A percentile compares a stretch with the other conserved stretches of the same genome.
phyloP scores from a whole-genome alignment of 2,888 invertebrate genomes.

The Ramazzottius varieornatus region DNA sequence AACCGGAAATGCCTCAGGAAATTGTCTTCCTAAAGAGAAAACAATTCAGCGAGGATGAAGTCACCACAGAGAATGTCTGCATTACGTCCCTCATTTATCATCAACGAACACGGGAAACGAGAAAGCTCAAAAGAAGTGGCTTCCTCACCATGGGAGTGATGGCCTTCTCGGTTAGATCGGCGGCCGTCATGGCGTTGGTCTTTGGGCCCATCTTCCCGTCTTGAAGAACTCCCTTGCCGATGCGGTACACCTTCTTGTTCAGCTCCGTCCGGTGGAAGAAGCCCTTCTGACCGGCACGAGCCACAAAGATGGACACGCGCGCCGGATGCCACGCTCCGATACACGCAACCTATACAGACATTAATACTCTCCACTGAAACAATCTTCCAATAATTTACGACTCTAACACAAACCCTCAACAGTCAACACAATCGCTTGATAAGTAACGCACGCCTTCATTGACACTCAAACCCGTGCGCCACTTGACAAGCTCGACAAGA shows the following conservation, averaged over 20 bases:
- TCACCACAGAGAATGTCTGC: slow-evolving; percentile 3
- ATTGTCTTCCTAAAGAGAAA: no score
- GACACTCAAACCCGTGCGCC: no score
- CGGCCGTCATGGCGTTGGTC: slow-evolving; percentile 91
- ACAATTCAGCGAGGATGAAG: slow-evolving; percentile 8
- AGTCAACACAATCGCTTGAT: no score
- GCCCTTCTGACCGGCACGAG: slow-evolving; percentile 98
- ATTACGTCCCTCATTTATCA: slow-evolving; percentile 3
- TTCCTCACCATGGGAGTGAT: slow-evolving; percentile 65
- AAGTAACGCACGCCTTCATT: no score
- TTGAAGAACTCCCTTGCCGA: slow-evolving; percentile 46
- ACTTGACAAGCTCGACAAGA: no score
- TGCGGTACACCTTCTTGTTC: slow-evolving; percentile 98
- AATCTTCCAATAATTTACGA: no score
- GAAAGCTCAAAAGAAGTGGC: background rate
- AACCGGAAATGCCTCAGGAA: no score
- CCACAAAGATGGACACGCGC: slow-evolving; percentile 91
- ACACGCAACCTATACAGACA: no score
- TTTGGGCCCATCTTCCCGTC: slow-evolving; percentile 42
- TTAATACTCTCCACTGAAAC: no score
- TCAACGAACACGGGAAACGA: background rate
- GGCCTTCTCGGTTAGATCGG: slow-evolving; percentile 76
- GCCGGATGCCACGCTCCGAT: slow-evolving; percentile 99
- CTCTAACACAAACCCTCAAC: no score
- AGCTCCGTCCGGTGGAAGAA: slow-evolving; percentile 98